A percentile compares a stretch with the other conserved stretches of the same genome.
Conservation (phyloP, 2,797 vertebrate species). For the Hippoglossus hippoglossus region DNA sequence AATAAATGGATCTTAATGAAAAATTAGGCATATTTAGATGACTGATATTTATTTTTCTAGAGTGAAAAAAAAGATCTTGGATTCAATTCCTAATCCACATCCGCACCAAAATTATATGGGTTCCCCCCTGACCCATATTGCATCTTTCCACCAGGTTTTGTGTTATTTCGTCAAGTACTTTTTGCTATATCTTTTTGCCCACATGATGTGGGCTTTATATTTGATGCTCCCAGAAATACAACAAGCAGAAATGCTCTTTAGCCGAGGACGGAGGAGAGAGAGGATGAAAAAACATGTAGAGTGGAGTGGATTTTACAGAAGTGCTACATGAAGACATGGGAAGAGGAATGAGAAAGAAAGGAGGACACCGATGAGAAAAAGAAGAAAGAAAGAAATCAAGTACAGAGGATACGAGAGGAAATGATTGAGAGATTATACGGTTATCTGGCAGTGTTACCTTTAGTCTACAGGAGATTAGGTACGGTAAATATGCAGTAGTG, state of each 20-base stretch:
- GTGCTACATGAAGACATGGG: too few relatives aligned
- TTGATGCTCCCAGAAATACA: background rate
- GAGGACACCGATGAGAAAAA: background rate
- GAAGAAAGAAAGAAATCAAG: background rate
- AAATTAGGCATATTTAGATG: too few relatives aligned
- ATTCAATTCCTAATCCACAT: too few relatives aligned
- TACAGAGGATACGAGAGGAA: background rate
- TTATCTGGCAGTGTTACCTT: conserved; percentile 24
- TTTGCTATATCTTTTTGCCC: too few relatives aligned
- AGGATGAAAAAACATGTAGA: background rate
- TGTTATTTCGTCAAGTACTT: too few relatives aligned
- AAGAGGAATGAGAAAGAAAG: too few relatives aligned
- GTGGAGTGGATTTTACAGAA: background rate
- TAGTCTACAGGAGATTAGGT: background rate
- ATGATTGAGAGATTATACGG: background rate
- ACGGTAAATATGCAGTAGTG: conserved; percentile 36
- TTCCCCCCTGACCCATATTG: too few relatives aligned
- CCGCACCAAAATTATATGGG: too few relatives aligned
- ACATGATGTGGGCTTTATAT: background rate
- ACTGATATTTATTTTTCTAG: too few relatives aligned
- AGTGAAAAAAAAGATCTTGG: too few relatives aligned
- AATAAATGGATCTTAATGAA: too few relatives aligned
- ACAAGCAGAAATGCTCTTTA: conserved; percentile 11
- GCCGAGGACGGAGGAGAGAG: background rate
- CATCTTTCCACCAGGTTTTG: too few relatives aligned